Evolutionary conservation across 2,888 invertebrate genomes (phyloP).

Genomic region (Aleiodes testaceus): DNA sequence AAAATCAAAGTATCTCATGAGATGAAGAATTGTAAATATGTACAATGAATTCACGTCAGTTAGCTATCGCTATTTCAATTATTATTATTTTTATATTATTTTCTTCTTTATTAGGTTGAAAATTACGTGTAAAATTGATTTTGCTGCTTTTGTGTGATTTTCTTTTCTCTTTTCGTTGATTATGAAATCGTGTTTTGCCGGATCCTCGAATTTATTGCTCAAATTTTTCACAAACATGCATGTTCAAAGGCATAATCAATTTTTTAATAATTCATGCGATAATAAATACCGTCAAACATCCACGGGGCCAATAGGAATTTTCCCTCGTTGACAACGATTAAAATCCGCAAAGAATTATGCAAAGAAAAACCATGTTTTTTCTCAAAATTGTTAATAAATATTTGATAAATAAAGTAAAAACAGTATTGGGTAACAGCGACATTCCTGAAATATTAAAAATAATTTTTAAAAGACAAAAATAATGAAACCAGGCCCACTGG

Average conservation of each 20-base stretch:
- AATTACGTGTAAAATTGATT: slow-evolving; percentile 2
- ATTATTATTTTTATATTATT: neutral
- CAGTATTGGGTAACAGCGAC: slow-evolving; percentile 22
- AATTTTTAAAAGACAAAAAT: neutral
- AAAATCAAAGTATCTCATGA: slow-evolving; percentile 13
- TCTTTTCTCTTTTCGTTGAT: neutral
- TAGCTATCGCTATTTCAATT: slow-evolving; percentile 26
- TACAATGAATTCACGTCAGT: slow-evolving; percentile 29
- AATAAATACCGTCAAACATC: slow-evolving; percentile 37
- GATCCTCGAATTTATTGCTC: slow-evolving; percentile 28
- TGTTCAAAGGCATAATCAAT: slow-evolving; percentile 19
- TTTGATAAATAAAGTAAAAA: slow-evolving; percentile 46
- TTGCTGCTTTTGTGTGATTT: slow-evolving; percentile 12
- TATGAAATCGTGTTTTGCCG: slow-evolving; percentile 15
- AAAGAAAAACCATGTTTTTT: slow-evolving; percentile 42
- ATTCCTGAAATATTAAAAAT: slow-evolving; percentile 13
- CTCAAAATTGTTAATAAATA: slow-evolving; percentile 46
- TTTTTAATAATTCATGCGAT: slow-evolving; percentile 12
- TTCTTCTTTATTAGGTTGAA: slow-evolving; percentile 5
- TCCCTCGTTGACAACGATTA: neutral
- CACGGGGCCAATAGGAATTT: slow-evolving; percentile 50
- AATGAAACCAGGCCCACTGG: slow-evolving; percentile 18
- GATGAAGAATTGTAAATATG: slow-evolving; percentile 30
- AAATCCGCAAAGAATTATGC: slow-evolving; percentile 26
- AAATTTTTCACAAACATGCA: slow-evolving; percentile 16